Evolutionary conservation across 2,888 invertebrate genomes (phyloP).

Genomic region (Neelides folsomi): DNA sequence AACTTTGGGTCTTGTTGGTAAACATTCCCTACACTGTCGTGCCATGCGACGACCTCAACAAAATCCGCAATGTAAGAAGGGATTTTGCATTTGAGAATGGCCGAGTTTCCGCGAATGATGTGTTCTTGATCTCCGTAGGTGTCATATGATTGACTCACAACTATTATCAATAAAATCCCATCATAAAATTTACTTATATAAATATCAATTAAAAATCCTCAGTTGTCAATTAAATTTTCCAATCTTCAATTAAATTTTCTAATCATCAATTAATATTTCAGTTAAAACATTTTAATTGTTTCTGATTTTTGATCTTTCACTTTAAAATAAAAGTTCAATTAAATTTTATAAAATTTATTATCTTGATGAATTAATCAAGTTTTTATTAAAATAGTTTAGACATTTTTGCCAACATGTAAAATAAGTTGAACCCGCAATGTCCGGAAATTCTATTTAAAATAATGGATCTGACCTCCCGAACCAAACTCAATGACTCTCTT

Average conservation of each 20-base stretch:
- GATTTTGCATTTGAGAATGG: conserved; percentile 75
- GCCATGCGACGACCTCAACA: conserved; percentile 76
- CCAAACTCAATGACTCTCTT: conserved; percentile 32
- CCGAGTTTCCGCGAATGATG: conserved; percentile 74
- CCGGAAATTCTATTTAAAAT: background rate
- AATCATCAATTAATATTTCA: too few relatives aligned
- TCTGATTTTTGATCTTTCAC: too few relatives aligned
- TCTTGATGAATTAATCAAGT: too few relatives aligned
- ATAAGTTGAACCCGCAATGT: background rate
- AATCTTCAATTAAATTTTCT: too few relatives aligned
- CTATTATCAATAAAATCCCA: conserved; percentile 39
- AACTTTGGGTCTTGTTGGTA: conserved; percentile 12
- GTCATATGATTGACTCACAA: conserved; percentile 77
- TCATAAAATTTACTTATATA: background rate
- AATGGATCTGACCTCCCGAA: conserved; percentile 36
- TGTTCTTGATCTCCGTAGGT: conserved; percentile 81
- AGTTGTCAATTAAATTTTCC: too few relatives aligned
- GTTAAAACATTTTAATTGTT: too few relatives aligned
- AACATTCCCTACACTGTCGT: conserved; percentile 40
- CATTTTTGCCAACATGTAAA: background rate
- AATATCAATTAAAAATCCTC: too few relatives aligned
- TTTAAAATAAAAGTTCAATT: too few relatives aligned
- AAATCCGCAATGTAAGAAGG: conserved; percentile 83
- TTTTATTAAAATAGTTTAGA: too few relatives aligned
- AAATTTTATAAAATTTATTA: too few relatives aligned